phyloP scores from a whole-genome alignment of 1,140 invertebrate genomes.

The Aphaenogaster rudis region DNA sequence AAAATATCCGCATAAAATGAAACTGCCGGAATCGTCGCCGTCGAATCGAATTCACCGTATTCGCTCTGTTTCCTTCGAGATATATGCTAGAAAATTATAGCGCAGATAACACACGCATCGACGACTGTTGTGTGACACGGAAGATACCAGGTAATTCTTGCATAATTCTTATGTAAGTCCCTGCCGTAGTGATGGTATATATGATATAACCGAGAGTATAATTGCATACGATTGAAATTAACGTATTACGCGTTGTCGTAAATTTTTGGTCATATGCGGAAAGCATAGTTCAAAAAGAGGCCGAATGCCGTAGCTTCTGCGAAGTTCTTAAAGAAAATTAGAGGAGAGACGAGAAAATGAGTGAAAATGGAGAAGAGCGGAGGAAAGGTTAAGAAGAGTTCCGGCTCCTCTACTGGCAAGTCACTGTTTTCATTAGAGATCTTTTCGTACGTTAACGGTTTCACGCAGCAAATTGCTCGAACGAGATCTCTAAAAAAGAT shows the following conservation, averaged over 20 bases:
- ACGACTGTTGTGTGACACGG: slow-evolving; percentile 1
- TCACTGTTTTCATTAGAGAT: slow-evolving; percentile 66
- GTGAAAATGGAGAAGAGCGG: background rate
- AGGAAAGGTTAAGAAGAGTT: slow-evolving; percentile 1
- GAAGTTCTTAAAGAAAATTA: slow-evolving; percentile 1
- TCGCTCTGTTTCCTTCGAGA: background rate
- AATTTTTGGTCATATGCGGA: slow-evolving; percentile 6
- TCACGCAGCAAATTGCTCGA: background rate
- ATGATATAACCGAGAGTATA: slow-evolving; percentile 11
- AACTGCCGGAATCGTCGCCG: background rate
- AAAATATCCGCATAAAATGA: no score
- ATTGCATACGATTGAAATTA: slow-evolving; percentile 41
- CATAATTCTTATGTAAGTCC: slow-evolving; percentile 50
- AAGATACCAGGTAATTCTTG: slow-evolving; percentile 44
- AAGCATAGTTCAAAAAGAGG: slow-evolving; percentile 7
- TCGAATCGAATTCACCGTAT: background rate
- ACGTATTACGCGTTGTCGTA: slow-evolving; percentile 21
- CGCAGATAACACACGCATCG: slow-evolving; percentile 14
- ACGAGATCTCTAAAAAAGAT: background rate
- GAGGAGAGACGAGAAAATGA: background rate
- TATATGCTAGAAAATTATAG: slow-evolving; percentile 27
- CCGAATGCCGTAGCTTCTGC: background rate
- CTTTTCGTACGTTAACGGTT: slow-evolving; percentile 18
- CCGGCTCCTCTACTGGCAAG: slow-evolving; percentile 35
- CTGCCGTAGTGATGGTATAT: background rate